Evolutionary conservation across 2,888 invertebrate species (phyloP), one percentile per base, ranked within the genome.

Genomic region (Rhaphigaster nebulosa): DNA sequence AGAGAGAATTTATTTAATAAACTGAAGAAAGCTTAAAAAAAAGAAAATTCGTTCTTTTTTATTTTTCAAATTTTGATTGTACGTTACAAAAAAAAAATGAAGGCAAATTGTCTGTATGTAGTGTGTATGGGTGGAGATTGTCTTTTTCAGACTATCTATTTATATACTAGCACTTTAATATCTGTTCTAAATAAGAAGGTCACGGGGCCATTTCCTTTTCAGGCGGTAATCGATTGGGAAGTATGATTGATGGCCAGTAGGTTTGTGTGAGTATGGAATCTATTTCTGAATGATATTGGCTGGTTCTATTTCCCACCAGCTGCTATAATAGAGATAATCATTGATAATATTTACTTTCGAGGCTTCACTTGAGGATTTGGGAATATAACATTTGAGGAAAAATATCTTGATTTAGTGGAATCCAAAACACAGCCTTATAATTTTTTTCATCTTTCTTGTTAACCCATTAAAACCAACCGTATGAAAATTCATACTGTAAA

Each of bases 161-260:
- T 20, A 76, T 65, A 65, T 65, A 15, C 15, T 15, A 34, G 65
- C 1, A 76, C 34, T 38, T 38, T 76, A 38, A 76, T 6, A 45
- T 76, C 34, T 38, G 70, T 76, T 38, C 70, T 76, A 76, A 20
- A 76, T 76, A 76, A 76, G 70, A 76, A 76, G 38, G 38, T 38
- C 34, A 34, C 70, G 38, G 70, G 70, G 70, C 70, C 70, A 76
- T 76, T 76, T 76, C 70, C 70, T 76, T 76, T 34, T 76, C 34
- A 76, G 70, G 34, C 6, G 34, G 70, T 23, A 76, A 76, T 76
- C 70, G 70, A 76, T 76, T 38, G 70, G 20, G 70, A 38, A 38
- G 20, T 1, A 38, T 76, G 70, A 76, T 76, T 76, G 70, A 76
- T 76, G 70, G 38, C 18, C 2, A 29, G 15, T 0, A 38, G 38